Evolutionary conservation across 2,888 invertebrate genomes (phyloP).

Genomic region (Ichneumoninae sp.): DNA sequence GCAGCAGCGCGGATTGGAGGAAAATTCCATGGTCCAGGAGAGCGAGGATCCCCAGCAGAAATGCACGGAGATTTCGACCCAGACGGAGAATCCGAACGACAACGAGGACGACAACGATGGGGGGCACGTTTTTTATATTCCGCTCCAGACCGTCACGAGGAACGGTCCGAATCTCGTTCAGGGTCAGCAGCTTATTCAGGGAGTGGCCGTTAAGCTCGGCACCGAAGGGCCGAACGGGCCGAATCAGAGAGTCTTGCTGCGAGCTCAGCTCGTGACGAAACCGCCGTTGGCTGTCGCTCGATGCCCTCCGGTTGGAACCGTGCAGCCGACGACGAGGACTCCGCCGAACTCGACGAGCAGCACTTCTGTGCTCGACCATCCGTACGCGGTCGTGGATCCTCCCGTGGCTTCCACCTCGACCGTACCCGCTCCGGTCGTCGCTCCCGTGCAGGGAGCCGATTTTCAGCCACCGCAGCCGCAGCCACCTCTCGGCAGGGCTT

Average conservation of each 20-base stretch:
- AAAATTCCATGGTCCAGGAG: slow-evolving; percentile 8
- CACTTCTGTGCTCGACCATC: slow-evolving; percentile 65
- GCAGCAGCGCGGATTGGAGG: slow-evolving; percentile 74
- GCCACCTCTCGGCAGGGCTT: slow-evolving; percentile 8
- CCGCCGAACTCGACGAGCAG: slow-evolving; percentile 72
- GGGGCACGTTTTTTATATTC: slow-evolving; percentile 88
- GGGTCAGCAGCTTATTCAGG: slow-evolving; percentile 86
- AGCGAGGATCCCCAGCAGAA: slow-evolving; percentile 71
- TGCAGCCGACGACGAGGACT: slow-evolving; percentile 86
- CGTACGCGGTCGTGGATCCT: slow-evolving; percentile 65
- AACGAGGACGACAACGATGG: slow-evolving; percentile 86
- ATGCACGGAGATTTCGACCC: slow-evolving; percentile 84
- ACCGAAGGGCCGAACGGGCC: slow-evolving; percentile 88
- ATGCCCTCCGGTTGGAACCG: slow-evolving; percentile 86
- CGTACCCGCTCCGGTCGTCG: background rate
- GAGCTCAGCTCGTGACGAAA: slow-evolving; percentile 88
- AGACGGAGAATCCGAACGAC: slow-evolving; percentile 84
- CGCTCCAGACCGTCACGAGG: slow-evolving; percentile 85
- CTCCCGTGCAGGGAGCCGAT: slow-evolving; percentile 8
- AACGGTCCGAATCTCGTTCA: slow-evolving; percentile 81
- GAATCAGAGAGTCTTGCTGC: slow-evolving; percentile 87
- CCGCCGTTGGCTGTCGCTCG: slow-evolving; percentile 83
- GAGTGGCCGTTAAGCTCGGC: slow-evolving; percentile 88
- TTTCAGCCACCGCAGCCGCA: slow-evolving; percentile 31
- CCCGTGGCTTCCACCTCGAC: slow-evolving; percentile 72